Base-by-base conservation (phyloP, 2,797 vertebrate species). In the Oreortyx pictus region DNA sequence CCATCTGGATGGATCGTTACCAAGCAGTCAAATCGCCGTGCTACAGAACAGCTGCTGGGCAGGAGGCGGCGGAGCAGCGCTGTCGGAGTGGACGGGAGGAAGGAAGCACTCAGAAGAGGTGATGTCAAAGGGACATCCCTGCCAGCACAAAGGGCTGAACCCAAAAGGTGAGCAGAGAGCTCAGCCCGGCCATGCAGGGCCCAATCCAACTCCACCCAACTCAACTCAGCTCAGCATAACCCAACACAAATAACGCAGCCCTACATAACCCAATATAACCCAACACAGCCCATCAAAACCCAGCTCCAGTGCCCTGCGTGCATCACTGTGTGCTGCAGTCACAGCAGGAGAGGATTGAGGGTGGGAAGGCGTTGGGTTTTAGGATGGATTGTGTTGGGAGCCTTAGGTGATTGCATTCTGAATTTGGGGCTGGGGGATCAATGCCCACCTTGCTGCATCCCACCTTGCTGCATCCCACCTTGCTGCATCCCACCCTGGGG, bases 1-100 rank as follows among this genome's bases (percentile, higher is more conserved):
- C 86, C 86, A 33, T 88, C 96, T 81, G 93, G 95, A 95, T 95
- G 86, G 95, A 96, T 81, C 90, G 90, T 96, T 93, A 93, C 88
- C 3, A n/a, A 80, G 88, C 23, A 95, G 95, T 90, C 94, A 94
- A 94, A 96, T 86, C 33, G 90, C 14, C 7, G 77, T 88, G 95
- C 93, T 88, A 91, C 43, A 0, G 47, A 95, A 65, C 94, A 96
- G 93, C 94, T 95, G 95, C 92, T 49, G 89, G 88, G 61, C 68
- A 50, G 57, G 71, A 94, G 84, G 72, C 87, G 82, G 70, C 47
- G 0, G 81, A 54, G 83, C 74, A 16, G 56, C 14, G 0, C 74
- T 73, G 94, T 84, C 81, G 82, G 92, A 92, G 92, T 0, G 22
- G 86, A 43, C 1, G 3, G 43, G 72, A 93, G 93, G 93, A 92